Evolutionary conservation across 2,113 vertebrate species (phyloP), one percentile per base, ranked within the genome.

Genomic region (Chaetura pelagica): DNA sequence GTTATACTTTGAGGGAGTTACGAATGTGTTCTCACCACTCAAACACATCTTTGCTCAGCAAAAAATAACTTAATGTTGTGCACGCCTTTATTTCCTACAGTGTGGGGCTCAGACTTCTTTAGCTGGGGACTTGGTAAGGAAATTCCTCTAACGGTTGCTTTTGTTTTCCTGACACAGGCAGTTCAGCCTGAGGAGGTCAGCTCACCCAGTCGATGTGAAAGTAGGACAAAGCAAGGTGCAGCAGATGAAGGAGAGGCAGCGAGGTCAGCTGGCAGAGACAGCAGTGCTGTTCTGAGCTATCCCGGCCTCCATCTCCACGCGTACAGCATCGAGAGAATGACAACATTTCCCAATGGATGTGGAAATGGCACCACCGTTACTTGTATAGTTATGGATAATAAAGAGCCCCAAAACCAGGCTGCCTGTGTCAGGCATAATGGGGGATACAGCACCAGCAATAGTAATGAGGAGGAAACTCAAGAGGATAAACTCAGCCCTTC

Each of bases 401-500:
- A 98, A 64, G 98, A 97, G 27, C 84, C 98, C 54, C 97, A 46
- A 95, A 97, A 79, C 91, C 92, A 98, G 34, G 98, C 98, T 21
- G 93, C 97, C 61, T 91, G 98, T 6, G 97, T 96, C 38, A 95
- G 94, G 76, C 97, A 97, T 10, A 97, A 97, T 27, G 98, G 97
- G 17, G 94, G 59, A 59, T 97, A 89, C 52, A 34, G 63, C 74
- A 62, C 86, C 30, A 94, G 97, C 91, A 94, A 84, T 46, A 89
- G 80, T 61, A 85, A 96, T 2, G 97, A 98, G 16, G 95, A 97
- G 12, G 98, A 97, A 62, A 96, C 95, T 30, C 94, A 96, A 30
- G 98, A 99, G 38, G 96, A 97, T 74, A 98, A 98, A 57, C 96
- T 98, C 48, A 98, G 98, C 85, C 96, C 98, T 32, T 98, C 99